A percentile compares a stretch with the other conserved stretches of the same genome.
These are phyloP conservation scores for Dryoscopus gambensis DNA, from an alignment of 2,113 vertebrate genomes.

Conservation along the genomic window DNA sequence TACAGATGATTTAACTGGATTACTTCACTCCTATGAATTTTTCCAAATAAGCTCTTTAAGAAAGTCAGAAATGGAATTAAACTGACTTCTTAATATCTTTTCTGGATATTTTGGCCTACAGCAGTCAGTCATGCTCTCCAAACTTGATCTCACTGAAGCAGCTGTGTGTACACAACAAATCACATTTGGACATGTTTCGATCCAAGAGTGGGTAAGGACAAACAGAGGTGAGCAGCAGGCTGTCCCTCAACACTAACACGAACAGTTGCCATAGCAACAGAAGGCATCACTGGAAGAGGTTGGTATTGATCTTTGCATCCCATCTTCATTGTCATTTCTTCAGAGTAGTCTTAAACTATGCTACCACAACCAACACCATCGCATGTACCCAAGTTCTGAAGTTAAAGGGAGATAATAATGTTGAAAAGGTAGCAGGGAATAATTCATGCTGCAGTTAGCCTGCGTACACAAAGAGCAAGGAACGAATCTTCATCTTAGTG, in stretches of 20 bases:
- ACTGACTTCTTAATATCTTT: not conserved
- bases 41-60: not conserved
- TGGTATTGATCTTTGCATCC: constrained; percentile 18
- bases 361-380: not conserved
- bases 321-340: not conserved
- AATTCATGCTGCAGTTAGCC: not conserved
- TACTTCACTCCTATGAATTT: not conserved
- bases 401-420: not conserved
- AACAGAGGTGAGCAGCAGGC: constrained; percentile 43
- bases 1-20: not conserved
- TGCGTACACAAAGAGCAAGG: not conserved
- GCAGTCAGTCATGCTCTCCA: not conserved
- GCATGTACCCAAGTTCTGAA: not conserved
- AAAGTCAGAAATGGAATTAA: not conserved
- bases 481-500: not conserved
- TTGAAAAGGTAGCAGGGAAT: not conserved
- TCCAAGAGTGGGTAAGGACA: constrained; percentile 12
- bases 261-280: constrained; percentile 19
- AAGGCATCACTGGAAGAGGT: not conserved
- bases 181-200: not conserved
- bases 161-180: constrained; percentile 7
- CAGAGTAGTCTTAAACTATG: not conserved
- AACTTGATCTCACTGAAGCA: not conserved
- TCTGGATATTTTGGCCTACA: not conserved
- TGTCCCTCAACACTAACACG: not conserved